phyloP scores from a whole-genome alignment of 1,140 invertebrate species.

The Oryctes rhinoceros region DNA sequence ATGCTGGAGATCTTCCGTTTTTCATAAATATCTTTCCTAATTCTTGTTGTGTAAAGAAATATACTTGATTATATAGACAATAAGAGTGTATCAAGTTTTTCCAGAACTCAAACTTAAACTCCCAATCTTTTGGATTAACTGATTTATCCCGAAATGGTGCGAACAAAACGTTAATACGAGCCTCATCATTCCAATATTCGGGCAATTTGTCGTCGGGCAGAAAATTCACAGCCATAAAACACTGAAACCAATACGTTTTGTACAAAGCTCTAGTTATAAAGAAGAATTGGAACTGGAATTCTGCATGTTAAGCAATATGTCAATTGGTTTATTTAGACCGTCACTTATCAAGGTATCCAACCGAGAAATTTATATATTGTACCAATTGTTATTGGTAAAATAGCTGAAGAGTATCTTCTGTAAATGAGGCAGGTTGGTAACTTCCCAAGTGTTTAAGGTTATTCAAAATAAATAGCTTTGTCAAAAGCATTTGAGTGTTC shows the following conservation, averaged over 20 bases:
- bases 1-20: constrained; percentile 60
- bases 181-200: constrained; percentile 62
- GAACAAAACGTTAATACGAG: constrained; percentile 63
- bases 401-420: no score
- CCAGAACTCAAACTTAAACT: constrained; percentile 65
- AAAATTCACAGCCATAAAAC: constrained; percentile 9
- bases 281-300: background rate
- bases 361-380: no score
- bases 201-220: constrained; percentile 57
- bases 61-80: constrained; percentile 57
- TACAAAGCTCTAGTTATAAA: background rate
- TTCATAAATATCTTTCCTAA: constrained; percentile 59
- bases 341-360: no score
- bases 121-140: constrained; percentile 64
- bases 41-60: constrained; percentile 56
- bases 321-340: no score
- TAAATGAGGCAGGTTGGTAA: no score
- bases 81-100: constrained; percentile 60
- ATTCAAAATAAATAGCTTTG: no score
- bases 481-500: no score
- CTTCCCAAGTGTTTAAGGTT: no score
- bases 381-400: no score
- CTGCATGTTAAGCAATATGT: background rate
- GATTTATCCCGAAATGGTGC: constrained; percentile 60
- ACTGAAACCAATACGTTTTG: no score